A percentile compares a stretch with the other conserved stretches of the same genome.
Evolutionary conservation across 2,888 invertebrate genomes (phyloP).

Genomic region (Cyaniris semiargus): DNA sequence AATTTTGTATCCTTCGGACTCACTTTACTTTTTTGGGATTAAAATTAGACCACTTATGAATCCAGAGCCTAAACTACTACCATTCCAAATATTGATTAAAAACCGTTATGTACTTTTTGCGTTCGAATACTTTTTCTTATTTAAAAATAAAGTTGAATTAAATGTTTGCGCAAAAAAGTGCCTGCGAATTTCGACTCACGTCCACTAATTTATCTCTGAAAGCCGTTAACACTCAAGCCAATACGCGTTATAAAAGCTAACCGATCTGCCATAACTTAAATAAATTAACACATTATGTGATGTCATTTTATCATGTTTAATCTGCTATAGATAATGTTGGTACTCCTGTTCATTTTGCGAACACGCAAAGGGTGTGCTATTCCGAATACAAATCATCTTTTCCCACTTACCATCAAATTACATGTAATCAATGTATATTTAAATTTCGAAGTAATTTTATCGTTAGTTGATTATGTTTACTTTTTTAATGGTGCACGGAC

Average conservation of each 20-base stretch:
- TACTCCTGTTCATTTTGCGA: conserved; percentile 21
- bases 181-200: not conserved
- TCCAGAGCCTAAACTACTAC: too few species aligned
- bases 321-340: conserved; percentile 8
- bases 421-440: conserved; percentile 31
- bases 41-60: too few species aligned
- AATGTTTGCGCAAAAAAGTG: not conserved
- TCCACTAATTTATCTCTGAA: not conserved
- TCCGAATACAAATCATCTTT: conserved; percentile 27
- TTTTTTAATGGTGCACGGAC: conserved; percentile 23
- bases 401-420: conserved; percentile 29
- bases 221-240: not conserved
- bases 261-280: not conserved
- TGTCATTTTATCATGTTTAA: not conserved
- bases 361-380: conserved; percentile 30
- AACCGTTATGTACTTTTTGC: too few species aligned
- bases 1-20: too few species aligned
- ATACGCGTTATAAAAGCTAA: not conserved
- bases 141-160: too few species aligned
- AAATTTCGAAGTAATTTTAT: conserved; percentile 32
- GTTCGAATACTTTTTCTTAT: too few species aligned
- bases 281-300: conserved; percentile 21
- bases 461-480: conserved; percentile 30
- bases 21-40: too few species aligned
- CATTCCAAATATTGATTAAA: too few species aligned